These are phyloP conservation scores for Leptobrachium ailaonicum DNA, from an alignment of 2,113 vertebrate genomes.

Conservation along the genomic window DNA sequence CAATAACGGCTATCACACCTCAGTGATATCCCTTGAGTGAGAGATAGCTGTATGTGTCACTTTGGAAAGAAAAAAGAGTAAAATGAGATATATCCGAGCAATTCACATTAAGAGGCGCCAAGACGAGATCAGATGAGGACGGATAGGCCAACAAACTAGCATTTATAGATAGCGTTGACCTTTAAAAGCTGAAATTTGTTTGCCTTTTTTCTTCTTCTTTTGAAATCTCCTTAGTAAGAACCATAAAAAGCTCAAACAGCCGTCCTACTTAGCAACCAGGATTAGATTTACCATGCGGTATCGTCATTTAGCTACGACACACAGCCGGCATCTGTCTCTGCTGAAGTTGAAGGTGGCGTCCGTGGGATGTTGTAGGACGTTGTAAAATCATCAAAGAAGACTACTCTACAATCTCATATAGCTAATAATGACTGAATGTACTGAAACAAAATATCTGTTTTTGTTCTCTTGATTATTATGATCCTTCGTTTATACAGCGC, in stretches of 20 bases:
- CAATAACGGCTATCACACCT: conserved; percentile 27
- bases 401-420: too few species aligned
- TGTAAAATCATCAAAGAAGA: too few species aligned
- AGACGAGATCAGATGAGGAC: conserved; percentile 22
- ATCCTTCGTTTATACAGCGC: too few species aligned
- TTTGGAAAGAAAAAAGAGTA: conserved; percentile 12
- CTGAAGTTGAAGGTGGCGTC: too few species aligned
- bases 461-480: too few species aligned
- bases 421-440: too few species aligned
- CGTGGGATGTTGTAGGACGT: too few species aligned
- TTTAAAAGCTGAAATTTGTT: conserved; percentile 38
- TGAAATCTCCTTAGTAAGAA: background rate
- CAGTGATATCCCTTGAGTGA: conserved; percentile 5
- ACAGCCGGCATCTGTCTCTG: background rate
- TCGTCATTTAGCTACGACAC: background rate
- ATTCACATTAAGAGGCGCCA: background rate
- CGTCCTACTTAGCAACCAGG: background rate
- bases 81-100: conserved; percentile 34
- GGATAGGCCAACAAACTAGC: conserved; percentile 2
- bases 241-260: background rate
- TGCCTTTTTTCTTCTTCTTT: background rate
- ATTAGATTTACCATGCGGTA: background rate
- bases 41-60: background rate
- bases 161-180: conserved; percentile 17
- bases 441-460: too few species aligned